Evolutionary conservation across 2,888 invertebrate species (phyloP).

Genomic region (Morinoia aosen): DNA sequence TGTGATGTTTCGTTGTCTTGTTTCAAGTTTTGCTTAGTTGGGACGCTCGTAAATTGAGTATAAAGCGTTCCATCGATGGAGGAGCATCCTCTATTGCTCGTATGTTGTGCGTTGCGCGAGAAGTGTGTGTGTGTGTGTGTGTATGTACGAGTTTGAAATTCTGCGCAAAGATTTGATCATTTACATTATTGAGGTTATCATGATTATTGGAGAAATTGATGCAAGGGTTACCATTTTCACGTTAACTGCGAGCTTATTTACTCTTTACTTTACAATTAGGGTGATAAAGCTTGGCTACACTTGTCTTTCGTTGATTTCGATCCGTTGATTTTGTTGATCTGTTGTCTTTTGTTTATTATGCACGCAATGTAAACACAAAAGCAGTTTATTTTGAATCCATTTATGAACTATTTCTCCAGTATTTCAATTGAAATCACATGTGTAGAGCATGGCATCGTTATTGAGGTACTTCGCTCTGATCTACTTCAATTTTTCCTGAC

Average conservation of each 20-base stretch:
- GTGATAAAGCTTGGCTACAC: neutral
- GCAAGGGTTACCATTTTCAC: neutral
- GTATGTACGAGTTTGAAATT: neutral
- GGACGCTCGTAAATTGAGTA: neutral
- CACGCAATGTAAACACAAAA: neutral
- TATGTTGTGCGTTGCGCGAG: neutral
- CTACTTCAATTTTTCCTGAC: neutral
- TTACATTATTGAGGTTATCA: neutral
- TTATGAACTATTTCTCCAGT: neutral
- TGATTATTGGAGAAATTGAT: neutral
- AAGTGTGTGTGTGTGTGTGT: neutral
- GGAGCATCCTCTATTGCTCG: neutral
- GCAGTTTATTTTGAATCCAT: neutral
- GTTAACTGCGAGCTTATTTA: neutral
- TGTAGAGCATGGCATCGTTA: neutral
- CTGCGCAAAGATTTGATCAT: neutral
- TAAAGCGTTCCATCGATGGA: neutral
- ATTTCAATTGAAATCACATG: neutral
- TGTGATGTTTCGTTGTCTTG: neutral
- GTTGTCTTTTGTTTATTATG: neutral
- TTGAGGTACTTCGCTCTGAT: neutral
- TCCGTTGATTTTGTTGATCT: no score
- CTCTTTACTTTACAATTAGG: neutral
- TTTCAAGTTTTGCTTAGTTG: neutral
- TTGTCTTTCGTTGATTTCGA: neutral